These are phyloP conservation scores for Perca schrenkii DNA, from an alignment of 2,113 vertebrate species.

Conservation along the genomic window DNA sequence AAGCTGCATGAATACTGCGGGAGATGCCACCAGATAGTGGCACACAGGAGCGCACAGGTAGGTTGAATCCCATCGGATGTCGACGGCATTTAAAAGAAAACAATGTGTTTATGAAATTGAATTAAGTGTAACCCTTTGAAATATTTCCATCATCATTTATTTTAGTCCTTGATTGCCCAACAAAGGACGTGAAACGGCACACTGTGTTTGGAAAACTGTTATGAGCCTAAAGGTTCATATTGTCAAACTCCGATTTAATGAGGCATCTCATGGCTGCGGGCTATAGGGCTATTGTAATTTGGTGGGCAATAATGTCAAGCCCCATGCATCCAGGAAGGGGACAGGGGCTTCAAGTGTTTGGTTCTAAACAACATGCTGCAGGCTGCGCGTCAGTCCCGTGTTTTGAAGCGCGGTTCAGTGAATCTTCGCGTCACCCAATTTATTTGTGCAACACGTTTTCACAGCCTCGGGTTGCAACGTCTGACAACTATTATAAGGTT, in stretches of 20 bases:
- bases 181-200: not conserved
- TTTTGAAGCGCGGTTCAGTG: conserved; percentile 80
- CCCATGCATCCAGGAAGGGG: conserved; percentile 18
- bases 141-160: not conserved
- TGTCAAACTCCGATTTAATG: not conserved
- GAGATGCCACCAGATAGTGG: conserved; percentile 13
- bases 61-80: not conserved
- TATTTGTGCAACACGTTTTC: conserved; percentile 81
- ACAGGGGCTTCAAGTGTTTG: conserved; percentile 66
- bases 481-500: conserved; percentile 32
- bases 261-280: not conserved
- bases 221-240: not conserved
- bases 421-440: conserved; percentile 60
- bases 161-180: not conserved
- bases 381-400: conserved; percentile 77
- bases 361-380: conserved; percentile 75
- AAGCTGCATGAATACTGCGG: not conserved
- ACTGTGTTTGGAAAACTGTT: not conserved
- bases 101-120: not conserved
- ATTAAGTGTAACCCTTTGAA: not conserved
- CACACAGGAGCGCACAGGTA: conserved; percentile 54
- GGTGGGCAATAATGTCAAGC: conserved; percentile 21
- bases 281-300: not conserved
- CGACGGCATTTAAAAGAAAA: not conserved
- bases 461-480: conserved; percentile 52